Evolutionary conservation across 2,113 vertebrate species (phyloP).

Genomic region (Alces alces): DNA sequence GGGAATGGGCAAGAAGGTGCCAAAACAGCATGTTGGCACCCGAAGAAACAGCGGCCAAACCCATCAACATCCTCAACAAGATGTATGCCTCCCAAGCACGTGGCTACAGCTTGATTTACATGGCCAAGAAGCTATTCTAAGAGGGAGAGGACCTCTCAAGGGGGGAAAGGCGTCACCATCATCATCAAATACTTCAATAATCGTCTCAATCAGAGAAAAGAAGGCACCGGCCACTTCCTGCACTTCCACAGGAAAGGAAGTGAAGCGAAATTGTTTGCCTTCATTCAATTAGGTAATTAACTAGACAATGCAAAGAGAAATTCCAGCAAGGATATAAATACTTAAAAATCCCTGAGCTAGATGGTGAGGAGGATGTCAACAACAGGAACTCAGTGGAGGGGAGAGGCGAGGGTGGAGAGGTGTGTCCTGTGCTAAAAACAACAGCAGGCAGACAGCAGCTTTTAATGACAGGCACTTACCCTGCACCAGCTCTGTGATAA

Average conservation of each 20-base stretch:
- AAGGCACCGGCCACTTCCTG: slow-evolving; percentile 42
- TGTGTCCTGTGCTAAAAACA: slow-evolving; percentile 30
- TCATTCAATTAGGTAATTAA: slow-evolving; percentile 62
- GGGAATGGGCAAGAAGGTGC: neutral
- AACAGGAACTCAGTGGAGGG: slow-evolving; percentile 46
- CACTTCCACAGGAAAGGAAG: slow-evolving; percentile 45
- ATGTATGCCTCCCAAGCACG: neutral
- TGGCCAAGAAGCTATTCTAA: neutral
- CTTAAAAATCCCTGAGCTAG: neutral
- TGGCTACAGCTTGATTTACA: neutral
- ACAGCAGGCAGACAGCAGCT: neutral
- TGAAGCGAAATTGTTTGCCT: slow-evolving; percentile 40
- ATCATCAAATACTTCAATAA: neutral
- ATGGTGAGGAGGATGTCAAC: slow-evolving; percentile 47
- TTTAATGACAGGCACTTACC: slow-evolving; percentile 29
- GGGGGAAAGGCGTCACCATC: neutral
- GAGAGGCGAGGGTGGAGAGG: neutral
- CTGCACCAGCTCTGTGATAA: neutral
- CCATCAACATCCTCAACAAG: slow-evolving; percentile 7
- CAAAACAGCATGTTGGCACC: neutral
- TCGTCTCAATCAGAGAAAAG: neutral
- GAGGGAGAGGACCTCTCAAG: neutral
- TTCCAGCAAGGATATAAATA: slow-evolving; percentile 56
- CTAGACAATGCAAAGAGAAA: slow-evolving; percentile 57
- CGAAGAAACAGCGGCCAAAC: slow-evolving; percentile 21